phyloP scores from a whole-genome alignment of 2,113 vertebrate genomes.

The Toxostoma redivivum region DNA sequence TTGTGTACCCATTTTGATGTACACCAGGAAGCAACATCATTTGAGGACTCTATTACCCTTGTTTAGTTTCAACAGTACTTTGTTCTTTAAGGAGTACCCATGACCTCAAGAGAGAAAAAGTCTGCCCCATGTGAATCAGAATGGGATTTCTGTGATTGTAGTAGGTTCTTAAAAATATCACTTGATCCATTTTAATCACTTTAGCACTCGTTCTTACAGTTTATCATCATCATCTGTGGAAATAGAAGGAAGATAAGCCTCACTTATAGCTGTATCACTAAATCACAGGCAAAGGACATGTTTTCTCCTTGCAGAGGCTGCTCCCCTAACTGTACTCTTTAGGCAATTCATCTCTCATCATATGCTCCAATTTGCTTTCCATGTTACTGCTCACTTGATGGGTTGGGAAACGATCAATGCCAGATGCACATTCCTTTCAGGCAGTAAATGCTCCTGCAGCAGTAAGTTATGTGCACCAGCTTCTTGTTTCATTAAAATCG shows the following conservation, averaged over 20 bases:
- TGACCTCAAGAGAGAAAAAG: not conserved
- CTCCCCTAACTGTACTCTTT: not conserved
- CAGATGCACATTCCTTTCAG: slow-evolving; percentile 47
- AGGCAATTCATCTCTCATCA: slow-evolving; percentile 12
- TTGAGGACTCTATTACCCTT: not conserved
- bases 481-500: slow-evolving; percentile 46
- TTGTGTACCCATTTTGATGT: not conserved
- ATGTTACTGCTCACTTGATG: slow-evolving; percentile 2
- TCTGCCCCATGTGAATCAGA: not conserved
- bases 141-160: not conserved
- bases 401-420: slow-evolving; percentile 33
- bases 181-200: not conserved
- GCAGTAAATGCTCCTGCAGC: slow-evolving; percentile 45
- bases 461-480: slow-evolving; percentile 24
- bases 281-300: not conserved
- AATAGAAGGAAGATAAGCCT: not conserved
- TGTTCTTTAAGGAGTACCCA: not conserved
- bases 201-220: not conserved
- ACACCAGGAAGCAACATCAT: rapidly evolving
- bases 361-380: slow-evolving; percentile 27
- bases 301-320: not conserved
- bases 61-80: not conserved
- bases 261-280: slow-evolving; percentile 5
- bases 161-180: not conserved
- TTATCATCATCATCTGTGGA: not conserved